A percentile compares a stretch with the other conserved stretches of the same genome.
Conservation (phyloP, 2,113 vertebrate species). For the Brienomyrus brachyistius region DNA sequence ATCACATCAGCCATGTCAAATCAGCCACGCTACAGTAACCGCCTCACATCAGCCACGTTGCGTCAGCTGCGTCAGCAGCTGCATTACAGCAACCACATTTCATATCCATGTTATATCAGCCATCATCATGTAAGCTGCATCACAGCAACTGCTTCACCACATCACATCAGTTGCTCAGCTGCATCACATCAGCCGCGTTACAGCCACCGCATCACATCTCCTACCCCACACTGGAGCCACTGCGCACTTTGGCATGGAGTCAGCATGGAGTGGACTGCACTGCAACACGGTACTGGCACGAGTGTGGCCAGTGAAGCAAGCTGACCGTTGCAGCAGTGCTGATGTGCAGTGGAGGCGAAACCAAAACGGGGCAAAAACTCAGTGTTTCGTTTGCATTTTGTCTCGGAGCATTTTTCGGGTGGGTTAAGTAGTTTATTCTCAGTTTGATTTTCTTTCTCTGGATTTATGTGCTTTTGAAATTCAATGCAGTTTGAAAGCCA, state of each 20-base stretch:
- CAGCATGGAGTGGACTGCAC: neutral
- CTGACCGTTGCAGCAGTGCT: neutral
- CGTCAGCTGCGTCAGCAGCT: too few species aligned
- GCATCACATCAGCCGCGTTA: too few species aligned
- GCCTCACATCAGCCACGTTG: too few species aligned
- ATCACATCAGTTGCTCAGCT: too few species aligned
- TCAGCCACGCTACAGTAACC: too few species aligned
- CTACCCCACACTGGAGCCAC: neutral
- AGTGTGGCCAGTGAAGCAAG: neutral
- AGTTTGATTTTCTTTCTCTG: neutral
- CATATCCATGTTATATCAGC: too few species aligned
- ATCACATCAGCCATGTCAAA: too few species aligned
- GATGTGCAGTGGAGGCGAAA: neutral
- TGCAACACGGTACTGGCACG: neutral
- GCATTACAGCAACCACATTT: too few species aligned
- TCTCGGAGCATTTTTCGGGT: neutral
- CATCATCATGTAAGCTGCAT: too few species aligned
- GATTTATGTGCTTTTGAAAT: neutral
- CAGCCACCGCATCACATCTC: too few species aligned
- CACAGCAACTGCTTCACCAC: too few species aligned
- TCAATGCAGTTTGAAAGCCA: neutral
- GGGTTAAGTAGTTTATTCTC: neutral
- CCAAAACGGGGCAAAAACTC: neutral
- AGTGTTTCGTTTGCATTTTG: neutral
- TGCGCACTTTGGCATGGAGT: neutral